Percentiles rank a stretch among this genome's conserved stretches.
phyloP scores from a whole-genome alignment of 2,888 invertebrate species.

The Beris chalybata region DNA sequence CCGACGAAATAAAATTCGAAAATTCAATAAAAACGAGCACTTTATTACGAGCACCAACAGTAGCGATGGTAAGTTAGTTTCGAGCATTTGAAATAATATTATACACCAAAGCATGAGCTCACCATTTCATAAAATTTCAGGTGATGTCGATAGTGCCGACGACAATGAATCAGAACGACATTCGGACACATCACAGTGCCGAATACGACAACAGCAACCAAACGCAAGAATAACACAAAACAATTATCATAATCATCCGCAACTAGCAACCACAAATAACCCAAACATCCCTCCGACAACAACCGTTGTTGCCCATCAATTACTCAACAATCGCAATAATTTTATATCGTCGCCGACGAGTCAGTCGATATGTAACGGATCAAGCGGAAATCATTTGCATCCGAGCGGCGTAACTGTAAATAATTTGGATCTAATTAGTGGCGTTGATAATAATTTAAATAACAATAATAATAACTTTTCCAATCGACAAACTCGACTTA shows the following conservation, averaged over 20 bases:
- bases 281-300: neutral
- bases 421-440: constrained; percentile 45
- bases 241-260: constrained; percentile 41
- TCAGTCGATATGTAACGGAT: constrained; percentile 1
- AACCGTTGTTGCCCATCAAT: constrained; percentile 1
- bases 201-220: constrained; percentile 33
- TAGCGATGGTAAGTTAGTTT: constrained; percentile 68
- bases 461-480: constrained; percentile 39
- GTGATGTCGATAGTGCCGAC: constrained; percentile 80
- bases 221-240: constrained; percentile 39
- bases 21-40: constrained; percentile 66
- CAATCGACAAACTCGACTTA: constrained; percentile 42
- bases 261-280: neutral
- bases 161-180: constrained; percentile 66
- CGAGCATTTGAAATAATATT: no score
- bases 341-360: constrained; percentile 27
- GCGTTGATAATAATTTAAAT: constrained; percentile 38
- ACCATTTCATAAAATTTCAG: constrained; percentile 52
- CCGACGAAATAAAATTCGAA: constrained; percentile 61
- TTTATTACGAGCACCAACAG: constrained; percentile 82
- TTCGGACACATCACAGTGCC: constrained; percentile 54
- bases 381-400: constrained; percentile 6
- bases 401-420: constrained; percentile 41
- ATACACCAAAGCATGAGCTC: no score
- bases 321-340: constrained; percentile 25